phyloP scores from a whole-genome alignment of 2,888 invertebrate genomes.

The Epinotia demarniana region DNA sequence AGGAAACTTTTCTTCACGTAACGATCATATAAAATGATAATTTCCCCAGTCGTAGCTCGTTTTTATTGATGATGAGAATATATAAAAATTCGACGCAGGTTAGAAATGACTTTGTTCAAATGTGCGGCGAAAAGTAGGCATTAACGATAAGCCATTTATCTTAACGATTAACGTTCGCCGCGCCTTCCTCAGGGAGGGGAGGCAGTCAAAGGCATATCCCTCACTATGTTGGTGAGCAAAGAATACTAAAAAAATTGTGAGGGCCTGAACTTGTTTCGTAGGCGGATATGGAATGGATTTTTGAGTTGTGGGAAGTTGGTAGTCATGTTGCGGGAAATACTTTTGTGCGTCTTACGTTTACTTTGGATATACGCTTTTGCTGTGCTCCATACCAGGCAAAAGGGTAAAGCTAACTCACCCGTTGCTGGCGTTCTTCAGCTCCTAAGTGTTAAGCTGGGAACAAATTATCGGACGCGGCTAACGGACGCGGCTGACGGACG shows the following conservation, averaged over 20 bases:
- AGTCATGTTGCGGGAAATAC: neutral
- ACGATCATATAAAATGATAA: slow-evolving; percentile 6
- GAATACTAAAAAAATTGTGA: slow-evolving; percentile 41
- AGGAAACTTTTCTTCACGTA: neutral
- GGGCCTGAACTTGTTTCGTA: slow-evolving; percentile 9
- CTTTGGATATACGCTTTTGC: no score
- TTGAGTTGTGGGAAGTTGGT: neutral
- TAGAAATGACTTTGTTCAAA: slow-evolving; percentile 33
- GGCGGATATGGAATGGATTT: neutral
- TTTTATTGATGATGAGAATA: slow-evolving; percentile 31
- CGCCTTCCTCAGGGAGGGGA: slow-evolving; percentile 29
- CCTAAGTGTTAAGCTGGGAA: no score
- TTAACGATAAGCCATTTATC: slow-evolving; percentile 43
- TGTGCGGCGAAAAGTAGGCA: slow-evolving; percentile 35
- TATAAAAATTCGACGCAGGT: slow-evolving; percentile 38
- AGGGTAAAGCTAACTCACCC: no score
- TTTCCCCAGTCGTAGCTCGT: slow-evolving; percentile 9
- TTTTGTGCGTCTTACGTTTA: no score
- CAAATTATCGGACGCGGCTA: no score
- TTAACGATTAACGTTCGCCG: slow-evolving; percentile 39
- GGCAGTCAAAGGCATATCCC: slow-evolving; percentile 40
- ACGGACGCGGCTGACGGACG: no score
- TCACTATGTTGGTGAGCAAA: slow-evolving; percentile 36
- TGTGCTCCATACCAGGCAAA: no score
- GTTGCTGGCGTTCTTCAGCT: no score